These are phyloP conservation scores for Himalopsyche tibetana DNA, from an alignment of 2,888 invertebrate species.

Conservation along the genomic window DNA sequence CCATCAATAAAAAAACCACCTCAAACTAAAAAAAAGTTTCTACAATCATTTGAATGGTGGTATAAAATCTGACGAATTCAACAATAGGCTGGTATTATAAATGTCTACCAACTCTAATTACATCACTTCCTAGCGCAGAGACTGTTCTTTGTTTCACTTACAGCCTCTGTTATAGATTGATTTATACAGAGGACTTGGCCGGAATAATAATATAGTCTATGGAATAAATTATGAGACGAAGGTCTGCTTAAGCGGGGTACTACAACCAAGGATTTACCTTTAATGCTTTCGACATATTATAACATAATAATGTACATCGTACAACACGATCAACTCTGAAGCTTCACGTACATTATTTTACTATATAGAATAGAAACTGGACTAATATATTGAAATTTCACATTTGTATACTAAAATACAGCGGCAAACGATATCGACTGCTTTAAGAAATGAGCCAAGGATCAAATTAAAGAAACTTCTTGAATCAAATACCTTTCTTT, in stretches of 20 bases:
- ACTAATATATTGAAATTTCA: too few species aligned
- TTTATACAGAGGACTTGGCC: conserved; percentile 57
- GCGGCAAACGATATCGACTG: too few species aligned
- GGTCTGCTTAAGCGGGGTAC: conserved; percentile 42
- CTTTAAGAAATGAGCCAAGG: too few species aligned
- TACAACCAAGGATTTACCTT: conserved; percentile 23
- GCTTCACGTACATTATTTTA: too few species aligned
- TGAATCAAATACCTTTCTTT: too few species aligned
- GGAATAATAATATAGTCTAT: conserved; percentile 58
- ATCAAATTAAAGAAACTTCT: too few species aligned
- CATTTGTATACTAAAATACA: too few species aligned
- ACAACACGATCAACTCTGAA: too few species aligned
- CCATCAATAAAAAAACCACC: too few species aligned
- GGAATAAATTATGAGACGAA: conserved; percentile 58
- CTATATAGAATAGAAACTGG: too few species aligned
- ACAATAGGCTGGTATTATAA: neutral
- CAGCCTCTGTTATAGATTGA: conserved; percentile 56
- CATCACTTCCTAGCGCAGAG: conserved; percentile 42
- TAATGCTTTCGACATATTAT: conserved; percentile 9
- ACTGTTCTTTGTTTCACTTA: conserved; percentile 53
- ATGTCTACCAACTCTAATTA: conserved; percentile 31
- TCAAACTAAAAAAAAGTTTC: too few species aligned
- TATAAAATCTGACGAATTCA: neutral
- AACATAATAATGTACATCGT: neutral
- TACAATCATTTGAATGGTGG: too few species aligned